These are phyloP conservation scores for Cyprinodon diabolis DNA, from an alignment of 2,797 vertebrate genomes.

Conservation along the genomic window DNA sequence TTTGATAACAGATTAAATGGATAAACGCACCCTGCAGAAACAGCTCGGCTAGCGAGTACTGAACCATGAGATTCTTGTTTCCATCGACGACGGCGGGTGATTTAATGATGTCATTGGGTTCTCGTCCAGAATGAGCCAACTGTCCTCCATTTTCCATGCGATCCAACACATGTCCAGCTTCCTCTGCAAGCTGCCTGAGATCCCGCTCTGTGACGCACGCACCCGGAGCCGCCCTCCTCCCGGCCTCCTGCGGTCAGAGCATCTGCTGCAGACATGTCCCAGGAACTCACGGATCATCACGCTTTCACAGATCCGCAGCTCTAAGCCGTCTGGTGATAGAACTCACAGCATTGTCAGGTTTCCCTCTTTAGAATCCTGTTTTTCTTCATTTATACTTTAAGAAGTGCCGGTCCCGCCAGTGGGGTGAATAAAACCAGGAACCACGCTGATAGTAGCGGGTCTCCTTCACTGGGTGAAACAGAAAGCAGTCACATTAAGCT, in stretches of 20 bases:
- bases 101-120: conserved; percentile 28
- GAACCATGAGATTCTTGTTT: background rate
- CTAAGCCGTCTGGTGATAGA: too few species aligned
- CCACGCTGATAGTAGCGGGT: too few species aligned
- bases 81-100: background rate
- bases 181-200: conserved; percentile 28
- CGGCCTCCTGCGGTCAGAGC: conserved; percentile 62
- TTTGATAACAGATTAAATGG: background rate
- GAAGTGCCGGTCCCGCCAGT: too few species aligned
- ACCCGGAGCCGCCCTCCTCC: conserved; percentile 42
- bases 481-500: too few species aligned
- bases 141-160: conserved; percentile 50
- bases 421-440: too few species aligned
- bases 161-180: conserved; percentile 59
- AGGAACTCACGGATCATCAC: conserved; percentile 29
- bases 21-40: too few species aligned
- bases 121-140: conserved; percentile 50
- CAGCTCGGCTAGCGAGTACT: too few species aligned
- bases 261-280: conserved; percentile 73
- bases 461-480: too few species aligned
- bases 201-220: conserved; percentile 6
- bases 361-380: too few species aligned
- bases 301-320: conserved; percentile 5
- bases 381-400: background rate
- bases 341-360: too few species aligned